Conservation (phyloP, 2,888 invertebrate species). For the Globia sparganii region DNA sequence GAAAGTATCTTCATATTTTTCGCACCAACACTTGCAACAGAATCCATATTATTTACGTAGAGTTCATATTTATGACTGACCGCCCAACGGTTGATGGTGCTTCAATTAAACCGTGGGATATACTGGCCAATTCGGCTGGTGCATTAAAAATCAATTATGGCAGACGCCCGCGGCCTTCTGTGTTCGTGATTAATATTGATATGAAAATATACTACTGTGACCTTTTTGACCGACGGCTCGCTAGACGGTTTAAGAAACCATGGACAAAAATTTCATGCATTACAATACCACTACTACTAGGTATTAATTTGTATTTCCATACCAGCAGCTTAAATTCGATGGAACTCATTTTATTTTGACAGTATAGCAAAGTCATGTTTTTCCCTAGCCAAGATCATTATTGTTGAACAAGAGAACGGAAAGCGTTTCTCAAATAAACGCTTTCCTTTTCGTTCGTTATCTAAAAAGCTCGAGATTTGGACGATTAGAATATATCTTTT, state of each 20-base stretch:
- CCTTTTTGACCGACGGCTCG: conserved; percentile 46
- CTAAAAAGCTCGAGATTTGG: not conserved
- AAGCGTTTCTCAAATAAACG: not conserved
- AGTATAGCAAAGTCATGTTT: not conserved
- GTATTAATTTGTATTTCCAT: not conserved
- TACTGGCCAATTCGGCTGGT: conserved; percentile 51
- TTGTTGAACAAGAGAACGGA: not conserved
- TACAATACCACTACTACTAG: not conserved
- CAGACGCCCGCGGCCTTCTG: conserved; percentile 50
- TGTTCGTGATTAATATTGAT: conserved; percentile 61
- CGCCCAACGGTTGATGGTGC: conserved; percentile 44
- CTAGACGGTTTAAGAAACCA: conserved; percentile 23
- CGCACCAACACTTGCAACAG: not conserved
- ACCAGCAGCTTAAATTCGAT: not conserved
- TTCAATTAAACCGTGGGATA: conserved; percentile 59
- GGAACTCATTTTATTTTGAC: not conserved
- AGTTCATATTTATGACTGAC: conserved; percentile 45
- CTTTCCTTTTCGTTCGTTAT: not conserved
- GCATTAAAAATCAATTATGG: conserved; percentile 69
- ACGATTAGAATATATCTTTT: not conserved
- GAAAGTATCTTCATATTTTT: not conserved
- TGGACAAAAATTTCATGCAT: not conserved
- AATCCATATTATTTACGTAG: conserved; percentile 53
- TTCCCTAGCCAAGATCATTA: not conserved
- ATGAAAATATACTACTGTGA: conserved; percentile 57